Conservation (phyloP, 2,113 vertebrate genomes). For the Cairina moschata region DNA sequence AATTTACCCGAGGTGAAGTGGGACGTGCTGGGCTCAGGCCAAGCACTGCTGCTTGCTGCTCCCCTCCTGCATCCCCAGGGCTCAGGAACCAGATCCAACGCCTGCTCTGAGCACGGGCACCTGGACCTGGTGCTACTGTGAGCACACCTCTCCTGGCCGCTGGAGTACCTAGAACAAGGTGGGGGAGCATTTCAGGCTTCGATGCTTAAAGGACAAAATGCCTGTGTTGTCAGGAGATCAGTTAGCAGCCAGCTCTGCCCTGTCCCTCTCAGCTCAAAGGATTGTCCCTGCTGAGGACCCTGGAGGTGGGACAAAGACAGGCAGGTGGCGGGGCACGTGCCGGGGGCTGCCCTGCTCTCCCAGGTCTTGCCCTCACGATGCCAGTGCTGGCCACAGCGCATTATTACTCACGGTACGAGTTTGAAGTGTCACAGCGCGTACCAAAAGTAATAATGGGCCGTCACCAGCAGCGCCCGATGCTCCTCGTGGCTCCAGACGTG, state of each 20-base stretch:
- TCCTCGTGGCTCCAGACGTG: not conserved
- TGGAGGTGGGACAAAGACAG: not conserved
- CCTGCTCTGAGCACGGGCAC: not conserved
- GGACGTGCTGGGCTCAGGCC: not conserved
- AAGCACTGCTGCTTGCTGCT: not conserved
- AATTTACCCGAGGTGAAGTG: not conserved
- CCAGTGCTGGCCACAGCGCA: slow-evolving; percentile 88
- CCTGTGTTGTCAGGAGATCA: accelerated
- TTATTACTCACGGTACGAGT: slow-evolving; percentile 99
- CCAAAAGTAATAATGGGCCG: slow-evolving; percentile 99
- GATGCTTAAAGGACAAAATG: not conserved
- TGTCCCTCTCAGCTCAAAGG: not conserved
- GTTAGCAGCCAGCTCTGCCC: not conserved
- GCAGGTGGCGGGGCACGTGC: accelerated
- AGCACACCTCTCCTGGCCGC: not conserved
- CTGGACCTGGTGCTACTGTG: not conserved
- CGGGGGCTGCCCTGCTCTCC: not conserved
- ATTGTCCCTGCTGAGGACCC: not conserved
- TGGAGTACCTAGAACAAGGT: not conserved
- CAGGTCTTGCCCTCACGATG: not conserved
- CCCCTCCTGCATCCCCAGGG: not conserved
- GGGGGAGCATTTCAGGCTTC: not conserved
- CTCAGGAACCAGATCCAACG: not conserved
- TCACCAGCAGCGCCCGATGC: slow-evolving; percentile 70
- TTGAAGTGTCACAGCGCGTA: slow-evolving; percentile 99